These are phyloP conservation scores for Siderastrea siderea DNA, from an alignment of 92 coral and sea anemone genomes.

Conservation along the genomic window DNA sequence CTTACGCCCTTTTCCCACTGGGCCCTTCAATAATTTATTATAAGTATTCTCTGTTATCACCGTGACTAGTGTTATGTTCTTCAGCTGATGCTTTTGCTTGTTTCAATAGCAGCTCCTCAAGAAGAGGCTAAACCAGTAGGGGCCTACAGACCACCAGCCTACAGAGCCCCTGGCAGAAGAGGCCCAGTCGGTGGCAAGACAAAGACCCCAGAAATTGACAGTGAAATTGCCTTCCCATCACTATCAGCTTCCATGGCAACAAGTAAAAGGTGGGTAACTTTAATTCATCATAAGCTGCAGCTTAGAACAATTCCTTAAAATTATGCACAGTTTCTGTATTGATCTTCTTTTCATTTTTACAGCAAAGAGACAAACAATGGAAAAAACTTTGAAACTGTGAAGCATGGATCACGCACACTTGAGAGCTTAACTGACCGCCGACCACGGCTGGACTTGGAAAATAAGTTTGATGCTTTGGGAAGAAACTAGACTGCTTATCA, in stretches of 20 bases:
- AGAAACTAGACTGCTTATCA: constrained; percentile 53
- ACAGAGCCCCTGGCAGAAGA: constrained; percentile 78
- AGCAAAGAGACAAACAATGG: constrained; percentile 85
- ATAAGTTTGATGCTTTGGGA: constrained; percentile 95
- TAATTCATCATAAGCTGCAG: neutral
- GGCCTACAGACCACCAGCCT: constrained; percentile 92
- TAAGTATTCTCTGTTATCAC: too few species aligned
- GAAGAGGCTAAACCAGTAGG: constrained; percentile 84
- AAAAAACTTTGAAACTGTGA: constrained; percentile 90
- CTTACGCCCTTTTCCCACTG: too few species aligned
- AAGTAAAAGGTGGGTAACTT: constrained; percentile 72
- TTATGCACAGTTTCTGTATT: neutral
- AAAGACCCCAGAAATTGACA: constrained; percentile 93
- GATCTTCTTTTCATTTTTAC: constrained; percentile 15
- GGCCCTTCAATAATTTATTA: too few species aligned
- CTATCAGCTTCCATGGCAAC: constrained; percentile 84
- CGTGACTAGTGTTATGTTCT: too few species aligned
- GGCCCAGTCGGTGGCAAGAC: constrained; percentile 60
- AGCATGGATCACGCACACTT: constrained; percentile 86
- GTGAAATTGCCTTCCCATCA: constrained; percentile 97
- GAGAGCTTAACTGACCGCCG: constrained; percentile 87
- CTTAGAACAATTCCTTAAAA: too few species aligned
- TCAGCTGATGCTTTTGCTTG: too few species aligned
- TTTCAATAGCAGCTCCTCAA: constrained; percentile 22
- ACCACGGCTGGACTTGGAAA: constrained; percentile 89